A percentile compares a stretch with the other conserved stretches of the same genome.
Conservation (phyloP, 2,888 invertebrate species). For the Aleiodes leptofemur region DNA sequence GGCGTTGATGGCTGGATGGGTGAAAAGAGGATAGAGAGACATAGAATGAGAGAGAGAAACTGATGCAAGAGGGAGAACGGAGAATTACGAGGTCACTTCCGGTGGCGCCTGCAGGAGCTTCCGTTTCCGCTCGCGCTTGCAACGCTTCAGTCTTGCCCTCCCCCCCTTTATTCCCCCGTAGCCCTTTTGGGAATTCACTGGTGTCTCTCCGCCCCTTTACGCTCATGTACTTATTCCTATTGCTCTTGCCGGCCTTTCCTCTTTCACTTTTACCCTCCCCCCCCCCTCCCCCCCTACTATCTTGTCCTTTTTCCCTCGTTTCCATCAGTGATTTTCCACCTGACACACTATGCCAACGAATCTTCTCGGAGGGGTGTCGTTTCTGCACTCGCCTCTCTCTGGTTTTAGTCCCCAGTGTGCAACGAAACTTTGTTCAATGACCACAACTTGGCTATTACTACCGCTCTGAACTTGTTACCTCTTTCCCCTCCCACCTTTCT, state of each 20-base stretch:
- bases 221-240: slow-evolving; percentile 31
- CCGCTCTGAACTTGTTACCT: slow-evolving; percentile 18
- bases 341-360: slow-evolving; percentile 17
- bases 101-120: slow-evolving; percentile 74
- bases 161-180: slow-evolving; percentile 37
- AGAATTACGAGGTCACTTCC: slow-evolving; percentile 76
- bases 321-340: slow-evolving; percentile 23
- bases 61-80: slow-evolving; percentile 62
- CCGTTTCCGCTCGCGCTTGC: slow-evolving; percentile 70
- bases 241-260: slow-evolving; percentile 32
- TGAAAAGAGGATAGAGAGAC: slow-evolving; percentile 49
- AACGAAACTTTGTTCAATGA: slow-evolving; percentile 70
- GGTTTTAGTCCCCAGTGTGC: slow-evolving; percentile 31
- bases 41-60: slow-evolving; percentile 54
- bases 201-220: slow-evolving; percentile 1
- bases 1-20: slow-evolving; percentile 69
- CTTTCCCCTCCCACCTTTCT: not conserved
- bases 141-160: slow-evolving; percentile 38
- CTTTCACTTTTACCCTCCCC: slow-evolving; percentile 8
- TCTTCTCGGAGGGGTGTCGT: slow-evolving; percentile 16
- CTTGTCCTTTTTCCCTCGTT: not conserved
- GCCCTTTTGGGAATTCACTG: slow-evolving; percentile 9
- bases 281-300: not conserved
- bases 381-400: slow-evolving; percentile 33
- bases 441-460: slow-evolving; percentile 68